These are phyloP conservation scores for Metridium senile DNA, from an alignment of 92 coral and sea anemone genomes.

Conservation along the genomic window DNA sequence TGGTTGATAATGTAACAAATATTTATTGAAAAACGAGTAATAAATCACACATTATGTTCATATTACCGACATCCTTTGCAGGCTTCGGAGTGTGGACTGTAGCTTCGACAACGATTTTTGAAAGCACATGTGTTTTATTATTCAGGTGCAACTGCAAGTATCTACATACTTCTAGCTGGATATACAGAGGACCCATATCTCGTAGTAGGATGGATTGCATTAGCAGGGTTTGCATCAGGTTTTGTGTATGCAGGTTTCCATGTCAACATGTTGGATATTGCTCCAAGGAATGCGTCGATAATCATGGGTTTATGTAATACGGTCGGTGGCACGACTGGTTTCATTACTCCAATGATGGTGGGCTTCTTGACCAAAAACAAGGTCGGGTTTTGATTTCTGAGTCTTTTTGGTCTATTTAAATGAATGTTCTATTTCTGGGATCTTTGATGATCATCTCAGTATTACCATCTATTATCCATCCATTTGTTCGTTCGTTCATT, in stretches of 20 bases:
- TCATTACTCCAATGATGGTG: slow-evolving; percentile 84
- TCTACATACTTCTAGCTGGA: slow-evolving; percentile 70
- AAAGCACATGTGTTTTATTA: too few relatives aligned
- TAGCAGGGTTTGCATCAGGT: slow-evolving; percentile 72
- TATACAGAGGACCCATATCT: slow-evolving; percentile 46
- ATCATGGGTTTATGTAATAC: slow-evolving; percentile 88
- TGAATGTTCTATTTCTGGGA: too few relatives aligned
- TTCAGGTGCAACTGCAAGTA: slow-evolving; percentile 74
- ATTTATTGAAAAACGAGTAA: too few relatives aligned
- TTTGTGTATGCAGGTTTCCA: slow-evolving; percentile 85
- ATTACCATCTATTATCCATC: too few relatives aligned
- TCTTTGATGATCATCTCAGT: too few relatives aligned
- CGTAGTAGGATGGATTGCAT: slow-evolving; percentile 60
- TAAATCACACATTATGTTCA: too few relatives aligned
- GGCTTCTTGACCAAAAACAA: slow-evolving; percentile 74
- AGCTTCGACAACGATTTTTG: too few relatives aligned
- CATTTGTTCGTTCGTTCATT: too few relatives aligned
- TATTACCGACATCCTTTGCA: too few relatives aligned
- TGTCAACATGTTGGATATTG: slow-evolving; percentile 85
- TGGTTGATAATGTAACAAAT: too few relatives aligned
- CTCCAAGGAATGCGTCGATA: slow-evolving; percentile 83
- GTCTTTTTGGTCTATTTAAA: too few relatives aligned
- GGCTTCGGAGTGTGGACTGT: too few relatives aligned
- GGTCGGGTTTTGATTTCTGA: slow-evolving; percentile 26
- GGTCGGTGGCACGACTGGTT: slow-evolving; percentile 74